Evolutionary conservation across 2,797 vertebrate species (phyloP), one percentile per base, ranked within the genome.

Genomic region (Macrochelys suwanniensis): DNA sequence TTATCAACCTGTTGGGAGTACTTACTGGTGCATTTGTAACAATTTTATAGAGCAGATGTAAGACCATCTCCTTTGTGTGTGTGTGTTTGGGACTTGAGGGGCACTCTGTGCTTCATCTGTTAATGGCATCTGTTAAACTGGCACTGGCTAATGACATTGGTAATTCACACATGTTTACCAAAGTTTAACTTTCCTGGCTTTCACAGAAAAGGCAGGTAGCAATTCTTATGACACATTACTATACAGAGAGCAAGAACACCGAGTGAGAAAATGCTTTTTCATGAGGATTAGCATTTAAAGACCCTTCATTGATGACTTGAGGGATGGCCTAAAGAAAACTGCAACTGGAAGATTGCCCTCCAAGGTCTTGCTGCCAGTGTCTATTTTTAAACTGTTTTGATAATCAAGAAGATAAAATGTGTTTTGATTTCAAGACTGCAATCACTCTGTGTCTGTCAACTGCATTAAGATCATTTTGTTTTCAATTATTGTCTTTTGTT

Each of bases 251-350:
- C 88, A 89, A 93, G 84, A 93, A 88, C 80, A 53, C 21, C 85
- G 33, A 78, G 6, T 91, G 68, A 85, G 74, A 87, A 95, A 95
- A 95, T 17, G 76, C 7, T 93, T 95, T 87, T 84, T 74, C 7
- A 57, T 89, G 57, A 87, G 21, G 31, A 94, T 97, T 97, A 96
- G 79, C 88, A 94, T 97, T 97, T 97, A 94, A 93, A 96, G 87
- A 45, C 54, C 4, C 85, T 93, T 96, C 95, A 94, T 53, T 91
- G 88, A 85, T 23, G 53, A 76, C 71, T 54, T 84, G 37, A 83
- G 86, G 45, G 37, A 84, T 33, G 91, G 87, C 57, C 21, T 85
- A 89, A 76, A 33, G 2, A 95, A 88, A 79, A 90, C 17, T 87
- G 45, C 65, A 92, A 94, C 85, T 94, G 47, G 77, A 94, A 94